phyloP scores from a whole-genome alignment of 1,140 invertebrate genomes.

The Drosophila murphyi region DNA sequence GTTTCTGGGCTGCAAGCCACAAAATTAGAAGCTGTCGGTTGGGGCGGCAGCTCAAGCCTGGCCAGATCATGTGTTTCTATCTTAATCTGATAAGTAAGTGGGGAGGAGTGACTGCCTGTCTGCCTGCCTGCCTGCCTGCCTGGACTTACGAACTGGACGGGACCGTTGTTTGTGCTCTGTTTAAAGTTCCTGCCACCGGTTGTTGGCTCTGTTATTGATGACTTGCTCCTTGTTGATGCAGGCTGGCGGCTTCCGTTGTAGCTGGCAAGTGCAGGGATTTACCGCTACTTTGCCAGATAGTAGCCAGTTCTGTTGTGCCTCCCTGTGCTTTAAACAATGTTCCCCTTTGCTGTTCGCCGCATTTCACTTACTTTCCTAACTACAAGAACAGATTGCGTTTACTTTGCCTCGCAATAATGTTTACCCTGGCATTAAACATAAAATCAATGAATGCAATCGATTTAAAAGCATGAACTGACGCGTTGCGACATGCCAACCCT shows the following conservation, averaged over 20 bases:
- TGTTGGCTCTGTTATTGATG: constrained; percentile 62
- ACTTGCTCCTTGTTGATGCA: constrained; percentile 42
- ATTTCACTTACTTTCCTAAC: constrained; percentile 6
- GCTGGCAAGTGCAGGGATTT: constrained; percentile 67
- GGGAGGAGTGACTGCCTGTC: constrained; percentile 12
- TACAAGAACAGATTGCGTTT: constrained; percentile 59
- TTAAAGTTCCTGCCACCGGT: constrained; percentile 60
- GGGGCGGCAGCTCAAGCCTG: not conserved
- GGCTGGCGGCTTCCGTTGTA: constrained; percentile 45
- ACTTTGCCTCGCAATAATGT: constrained; percentile 41
- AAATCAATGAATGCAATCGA: constrained; percentile 63
- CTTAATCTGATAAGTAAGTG: constrained; percentile 81
- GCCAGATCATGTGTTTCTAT: constrained; percentile 73
- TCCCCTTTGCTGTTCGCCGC: not conserved
- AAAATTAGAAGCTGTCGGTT: constrained; percentile 62
- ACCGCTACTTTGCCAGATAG: constrained; percentile 40
- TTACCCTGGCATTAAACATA: constrained; percentile 37
- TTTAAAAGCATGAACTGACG: constrained; percentile 39
- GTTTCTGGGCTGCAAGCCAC: constrained; percentile 33
- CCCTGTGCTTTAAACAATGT: constrained; percentile 59
- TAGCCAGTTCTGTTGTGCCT: constrained; percentile 38
- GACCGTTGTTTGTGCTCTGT: constrained; percentile 52
- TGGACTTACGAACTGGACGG: not conserved
- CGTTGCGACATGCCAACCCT: not conserved
- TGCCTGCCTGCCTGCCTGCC: not conserved